Evolutionary conservation across 2,797 vertebrate genomes (phyloP), one percentile per base, ranked within the genome.

Genomic region (Mus spretus): DNA sequence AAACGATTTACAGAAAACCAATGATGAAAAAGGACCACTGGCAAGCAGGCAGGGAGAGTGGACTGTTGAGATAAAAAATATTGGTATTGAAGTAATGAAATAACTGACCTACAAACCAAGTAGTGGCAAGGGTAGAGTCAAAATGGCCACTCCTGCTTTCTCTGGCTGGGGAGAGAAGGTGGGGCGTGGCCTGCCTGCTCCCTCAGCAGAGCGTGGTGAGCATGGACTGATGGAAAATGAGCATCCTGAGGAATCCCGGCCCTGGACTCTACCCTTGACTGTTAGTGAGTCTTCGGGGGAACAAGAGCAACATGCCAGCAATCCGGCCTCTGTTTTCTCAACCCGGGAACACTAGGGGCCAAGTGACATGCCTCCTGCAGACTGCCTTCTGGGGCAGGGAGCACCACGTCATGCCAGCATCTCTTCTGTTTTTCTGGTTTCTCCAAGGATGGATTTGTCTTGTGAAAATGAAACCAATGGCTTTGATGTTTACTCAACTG

Each of bases 1-100:
- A 14, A 95, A 31, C 15, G 8, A 96, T 63, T 77, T 92, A 92
- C 90, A 92, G 82, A 94, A 95, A 93, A 93, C 8, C 88, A 87
- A 90, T 26, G 78, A 90, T 50, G 50, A 67, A 82, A 96, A 94
- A 34, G 87, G 75, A 89, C 81, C 4, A 81, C 24, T 55, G 74
- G 37, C 67, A 44, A 95, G 61, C 57, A 92, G 26, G n/a, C 59
- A 22, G 79, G 31, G 81, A 94, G 67, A 34, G 34, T 28, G 47
- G 44, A 59, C 22, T 83, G 26, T 8, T 86, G 1, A 70, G 70
- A 40, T 44, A 65, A 90, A 92, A 70, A 74, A 63, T 84, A 22
- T 15, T 47, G 15, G 59, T 63, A 13, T 89, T 72, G 77, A 86
- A 50, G 14, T 86, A 82, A 95, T 59, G 28, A 92, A 93, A 37